Evolutionary conservation across 2,888 invertebrate genomes (phyloP), one percentile per base, ranked within the genome.

Genomic region (Mamestra brassicae): DNA sequence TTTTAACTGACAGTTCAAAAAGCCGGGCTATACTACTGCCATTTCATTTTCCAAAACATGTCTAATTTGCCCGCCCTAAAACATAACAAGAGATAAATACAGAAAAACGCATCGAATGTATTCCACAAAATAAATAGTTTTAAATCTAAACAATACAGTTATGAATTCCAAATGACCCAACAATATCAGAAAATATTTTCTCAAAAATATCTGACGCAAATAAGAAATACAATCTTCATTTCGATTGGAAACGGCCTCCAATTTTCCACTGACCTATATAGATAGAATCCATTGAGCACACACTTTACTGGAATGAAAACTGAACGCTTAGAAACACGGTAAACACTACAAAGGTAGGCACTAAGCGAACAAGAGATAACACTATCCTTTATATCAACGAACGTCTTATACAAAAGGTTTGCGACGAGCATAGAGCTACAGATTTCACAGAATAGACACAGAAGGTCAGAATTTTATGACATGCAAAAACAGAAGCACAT

Each of bases 301-400:
- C 89, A 90, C 88, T 90, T 89, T 84, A 84, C 82, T 83, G 74
- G 71, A 88, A 88, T 88, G 88, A 89, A 89, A 90, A 89, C 90
- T 89, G 89, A 87, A 89, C 86, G 82, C 78, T 87, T 76, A 79
- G 86, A 87, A 87, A 88, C 87, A 88, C 79, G 81, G 88, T 89
- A 90, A 89, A 88, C 83, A 88, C 83, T 85, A 87, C 86, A 88
- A 89, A 89, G 89, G 90, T 88, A 87, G 87, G 87, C 85, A 88
- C 86, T 88, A 88, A 90, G 88, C 84, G 89, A 88, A 88, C 86
- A 83, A 90, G 87, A 90, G 90, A 92, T 91, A 91, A 92, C 89
- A 90, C 89, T 91, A 90, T 90, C 85, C 87, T 90, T 88, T 90
- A 90, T 89, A 88, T 79, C 84, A 83, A 86, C 78, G 71, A 87